Conservation (phyloP, 2,113 vertebrate species). For the Gavialis gangeticus region DNA sequence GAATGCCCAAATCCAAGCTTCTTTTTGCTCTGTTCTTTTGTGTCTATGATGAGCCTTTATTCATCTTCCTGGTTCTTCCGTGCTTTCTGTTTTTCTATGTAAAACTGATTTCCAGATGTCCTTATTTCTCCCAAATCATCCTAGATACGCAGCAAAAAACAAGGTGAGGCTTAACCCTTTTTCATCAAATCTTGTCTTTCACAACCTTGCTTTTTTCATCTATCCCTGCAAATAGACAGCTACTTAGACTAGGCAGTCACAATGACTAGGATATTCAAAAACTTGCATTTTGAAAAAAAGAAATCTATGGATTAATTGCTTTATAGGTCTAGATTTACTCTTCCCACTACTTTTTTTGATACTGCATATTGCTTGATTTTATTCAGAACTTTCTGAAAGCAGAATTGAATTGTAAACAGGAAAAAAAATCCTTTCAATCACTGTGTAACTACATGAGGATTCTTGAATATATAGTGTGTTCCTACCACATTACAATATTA, state of each 20-base stretch:
- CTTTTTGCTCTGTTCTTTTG: conserved; percentile 85
- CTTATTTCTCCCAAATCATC: conserved; percentile 68
- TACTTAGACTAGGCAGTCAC: neutral
- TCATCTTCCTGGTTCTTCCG: conserved; percentile 84
- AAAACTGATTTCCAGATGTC: conserved; percentile 86
- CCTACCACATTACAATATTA: conserved; percentile 25
- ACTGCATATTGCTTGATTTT: neutral
- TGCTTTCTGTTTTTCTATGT: conserved; percentile 78
- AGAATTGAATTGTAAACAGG: neutral
- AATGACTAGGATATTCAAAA: neutral
- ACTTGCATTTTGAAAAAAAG: neutral
- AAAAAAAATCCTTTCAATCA: neutral
- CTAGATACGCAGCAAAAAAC: conserved; percentile 58
- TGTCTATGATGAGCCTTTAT: conserved; percentile 84
- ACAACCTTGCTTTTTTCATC: conserved; percentile 26
- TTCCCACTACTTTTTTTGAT: neutral
- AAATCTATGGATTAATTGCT: too few species aligned
- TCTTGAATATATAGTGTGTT: conserved; percentile 23
- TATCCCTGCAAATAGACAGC: neutral
- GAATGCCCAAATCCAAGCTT: conserved; percentile 87
- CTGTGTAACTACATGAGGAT: neutral
- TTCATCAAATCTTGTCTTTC: conserved; percentile 38
- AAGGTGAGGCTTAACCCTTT: conserved; percentile 79
- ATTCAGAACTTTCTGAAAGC: conserved; percentile 35
- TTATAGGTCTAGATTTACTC: too few species aligned